Evolutionary conservation across 2,113 vertebrate genomes (phyloP).

Genomic region (Callorhinus ursinus): DNA sequence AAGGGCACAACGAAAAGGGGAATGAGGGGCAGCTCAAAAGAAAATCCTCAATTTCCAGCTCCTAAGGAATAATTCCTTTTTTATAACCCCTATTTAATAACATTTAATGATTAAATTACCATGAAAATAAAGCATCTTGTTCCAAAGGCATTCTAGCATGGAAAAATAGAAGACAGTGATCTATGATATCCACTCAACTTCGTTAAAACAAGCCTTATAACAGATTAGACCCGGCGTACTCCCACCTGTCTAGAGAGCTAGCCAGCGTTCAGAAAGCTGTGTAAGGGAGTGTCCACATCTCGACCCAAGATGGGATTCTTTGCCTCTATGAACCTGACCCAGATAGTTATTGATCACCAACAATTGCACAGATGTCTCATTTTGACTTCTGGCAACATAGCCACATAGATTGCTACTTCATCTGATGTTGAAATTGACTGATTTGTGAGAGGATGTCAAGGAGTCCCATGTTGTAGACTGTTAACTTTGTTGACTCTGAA

Average conservation of each 20-base stretch:
- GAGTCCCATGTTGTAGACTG: not conserved
- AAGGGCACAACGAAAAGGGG: slow-evolving; percentile 55
- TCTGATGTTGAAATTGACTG: not conserved
- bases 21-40: slow-evolving; percentile 37
- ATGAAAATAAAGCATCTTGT: slow-evolving; percentile 69
- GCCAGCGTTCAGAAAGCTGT: not conserved
- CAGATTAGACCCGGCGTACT: not conserved
- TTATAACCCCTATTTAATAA: slow-evolving; percentile 68
- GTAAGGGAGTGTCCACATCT: not conserved
- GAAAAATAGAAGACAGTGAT: slow-evolving; percentile 48
- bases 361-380: not conserved
- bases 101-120: slow-evolving; percentile 72
- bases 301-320: not conserved
- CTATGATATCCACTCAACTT: not conserved
- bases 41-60: slow-evolving; percentile 61
- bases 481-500: not conserved
- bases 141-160: slow-evolving; percentile 43
- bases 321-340: not conserved
- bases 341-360: not conserved
- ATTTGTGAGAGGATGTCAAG: not conserved
- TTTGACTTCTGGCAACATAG: not conserved
- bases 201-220: not conserved
- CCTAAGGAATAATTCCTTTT: slow-evolving; percentile 57
- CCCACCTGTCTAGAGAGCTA: not conserved
- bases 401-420: not conserved